phyloP scores from a whole-genome alignment of 2,888 invertebrate genomes.

The Euzophera pinguis region DNA sequence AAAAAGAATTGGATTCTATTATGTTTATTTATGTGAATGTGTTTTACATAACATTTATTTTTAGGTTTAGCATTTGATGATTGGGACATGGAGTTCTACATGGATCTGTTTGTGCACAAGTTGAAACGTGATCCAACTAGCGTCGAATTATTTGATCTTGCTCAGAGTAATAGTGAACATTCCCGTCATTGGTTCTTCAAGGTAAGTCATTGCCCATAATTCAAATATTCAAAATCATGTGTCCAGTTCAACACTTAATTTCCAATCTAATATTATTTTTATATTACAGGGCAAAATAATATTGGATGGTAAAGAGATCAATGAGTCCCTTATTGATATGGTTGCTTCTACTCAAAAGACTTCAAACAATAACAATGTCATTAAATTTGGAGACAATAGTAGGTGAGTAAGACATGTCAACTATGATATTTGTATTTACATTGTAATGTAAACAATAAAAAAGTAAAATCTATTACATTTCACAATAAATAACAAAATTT shows the following conservation, averaged over 20 bases:
- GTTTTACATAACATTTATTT: conserved; percentile 12
- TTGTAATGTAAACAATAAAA: too few species aligned
- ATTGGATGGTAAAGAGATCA: conserved; percentile 87
- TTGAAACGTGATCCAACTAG: conserved; percentile 96
- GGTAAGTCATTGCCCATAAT: conserved; percentile 41
- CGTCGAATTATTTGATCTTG: conserved; percentile 98
- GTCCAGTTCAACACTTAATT: too few species aligned
- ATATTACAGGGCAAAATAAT: conserved; percentile 85
- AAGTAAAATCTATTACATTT: too few species aligned
- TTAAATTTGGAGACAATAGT: conserved; percentile 98
- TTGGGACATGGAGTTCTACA: conserved; percentile 95
- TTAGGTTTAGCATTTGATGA: conserved; percentile 94
- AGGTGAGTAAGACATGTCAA: conserved; percentile 73
- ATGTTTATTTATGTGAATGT: too few species aligned
- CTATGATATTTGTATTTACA: not conserved
- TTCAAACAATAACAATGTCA: conserved; percentile 95
- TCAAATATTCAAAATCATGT: too few species aligned
- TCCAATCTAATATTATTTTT: not conserved
- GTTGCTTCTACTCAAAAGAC: conserved; percentile 92
- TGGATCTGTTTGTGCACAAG: conserved; percentile 89
- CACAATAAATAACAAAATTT: too few species aligned
- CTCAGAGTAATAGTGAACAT: conserved; percentile 99
- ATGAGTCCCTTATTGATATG: conserved; percentile 94
- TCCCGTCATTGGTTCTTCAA: conserved; percentile 99
- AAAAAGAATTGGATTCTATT: too few species aligned